Evolutionary conservation across 2,888 invertebrate genomes (phyloP), one percentile per base, ranked within the genome.

Genomic region (Parelbella ahira): DNA sequence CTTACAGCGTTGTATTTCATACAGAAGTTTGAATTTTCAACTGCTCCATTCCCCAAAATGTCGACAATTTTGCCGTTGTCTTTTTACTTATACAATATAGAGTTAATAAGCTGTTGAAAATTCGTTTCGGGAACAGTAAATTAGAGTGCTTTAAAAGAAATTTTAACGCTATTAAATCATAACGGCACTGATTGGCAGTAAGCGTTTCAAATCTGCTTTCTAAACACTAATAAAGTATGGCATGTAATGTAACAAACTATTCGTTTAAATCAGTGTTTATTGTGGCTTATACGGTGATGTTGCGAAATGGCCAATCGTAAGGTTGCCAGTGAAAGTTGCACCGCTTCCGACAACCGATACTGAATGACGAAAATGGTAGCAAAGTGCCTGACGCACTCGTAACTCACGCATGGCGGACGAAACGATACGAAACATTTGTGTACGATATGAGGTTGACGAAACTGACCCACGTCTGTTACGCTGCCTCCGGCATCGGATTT

Each of bases 251-350:
- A 33, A 33, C 33, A 10, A 23, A 20, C 8, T 13, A 13, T 25
- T 32, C 13, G 12, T 33, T 37, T 33, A 20, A 36, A 47, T 44
- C 8, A 25, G 23, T 13, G 24, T 7, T 21, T 36, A 33, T 19
- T 33, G 23, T 41, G 32, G 12, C 25, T 34, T 29, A 28, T 23
- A 39, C 47, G 45, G 45, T 48, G 38, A 37, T 45, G 45, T 53
- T 51, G 46, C 49, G 55, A 52, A 52, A 52, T 37, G 19, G 20
- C 50, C 45, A 48, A 51, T 52, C 47, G 50, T 44, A 48, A 37
- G 30, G 37, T 49, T 44, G 48, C 46, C 50, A 51, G 58, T 50
- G 58, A 58, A 58, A 58, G 58, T 51, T 11, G 19, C n/a, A 27
- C 23, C 5, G 32, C 24, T 32, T 25, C 39, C 39, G 39, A 32